Conservation (phyloP, 2,888 invertebrate species). For the Pseudeuparius sepicola region DNA sequence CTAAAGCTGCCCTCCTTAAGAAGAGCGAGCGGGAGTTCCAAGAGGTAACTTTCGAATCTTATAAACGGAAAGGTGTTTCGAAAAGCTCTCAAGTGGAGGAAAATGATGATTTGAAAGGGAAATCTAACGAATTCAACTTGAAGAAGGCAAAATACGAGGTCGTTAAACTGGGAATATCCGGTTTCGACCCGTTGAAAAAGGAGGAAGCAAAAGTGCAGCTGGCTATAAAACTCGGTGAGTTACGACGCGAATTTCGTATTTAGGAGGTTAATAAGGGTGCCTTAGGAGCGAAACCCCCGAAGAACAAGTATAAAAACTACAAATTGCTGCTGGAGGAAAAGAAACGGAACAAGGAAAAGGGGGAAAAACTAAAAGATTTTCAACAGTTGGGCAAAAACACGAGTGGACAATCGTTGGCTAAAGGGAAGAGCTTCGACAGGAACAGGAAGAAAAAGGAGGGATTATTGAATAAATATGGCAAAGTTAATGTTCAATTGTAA, state of each 20-base stretch:
- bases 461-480: constrained; percentile 35
- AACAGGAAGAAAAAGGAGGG: constrained; percentile 41
- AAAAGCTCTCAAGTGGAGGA: no score
- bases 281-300: constrained; percentile 67
- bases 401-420: constrained; percentile 45
- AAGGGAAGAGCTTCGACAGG: constrained; percentile 43
- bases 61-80: no score
- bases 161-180: constrained; percentile 73
- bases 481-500: no score
- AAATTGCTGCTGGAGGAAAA: constrained; percentile 56
- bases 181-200: constrained; percentile 59
- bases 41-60: no score
- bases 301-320: constrained; percentile 59
- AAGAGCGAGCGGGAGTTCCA: no score
- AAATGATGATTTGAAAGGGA: no score
- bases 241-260: background rate
- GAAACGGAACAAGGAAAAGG: constrained; percentile 43
- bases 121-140: constrained; percentile 59
- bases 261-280: constrained; percentile 27
- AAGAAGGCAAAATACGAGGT: constrained; percentile 72
- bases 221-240: constrained; percentile 63
- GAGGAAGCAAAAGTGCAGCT: constrained; percentile 68
- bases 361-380: constrained; percentile 42
- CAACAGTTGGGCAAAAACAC: constrained; percentile 50
- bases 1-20: no score